A percentile compares a stretch with the other conserved stretches of the same genome.
Conservation (phyloP, 2,888 invertebrate genomes). For the Stenchaetothrips biformis region DNA sequence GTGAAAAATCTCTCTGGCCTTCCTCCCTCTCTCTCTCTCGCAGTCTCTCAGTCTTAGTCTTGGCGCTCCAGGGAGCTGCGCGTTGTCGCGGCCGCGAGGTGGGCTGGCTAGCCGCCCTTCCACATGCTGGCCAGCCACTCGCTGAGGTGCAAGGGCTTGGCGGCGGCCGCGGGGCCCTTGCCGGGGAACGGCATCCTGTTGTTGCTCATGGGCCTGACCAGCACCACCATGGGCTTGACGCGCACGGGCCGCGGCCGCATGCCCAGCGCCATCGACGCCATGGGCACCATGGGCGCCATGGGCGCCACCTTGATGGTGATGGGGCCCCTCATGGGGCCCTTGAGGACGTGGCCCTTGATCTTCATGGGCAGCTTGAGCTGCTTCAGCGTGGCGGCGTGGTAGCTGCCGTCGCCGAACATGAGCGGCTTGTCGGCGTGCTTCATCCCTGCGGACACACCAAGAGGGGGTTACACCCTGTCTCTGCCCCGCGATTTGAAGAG, state of each 20-base stretch:
- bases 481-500: background rate
- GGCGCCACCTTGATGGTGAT: background rate
- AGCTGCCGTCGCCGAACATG: conserved; percentile 20
- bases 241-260: background rate
- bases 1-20: no score
- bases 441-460: background rate
- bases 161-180: background rate
- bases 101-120: background rate
- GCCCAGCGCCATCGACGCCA: background rate
- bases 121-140: conserved; percentile 10
- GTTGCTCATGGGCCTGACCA: conserved; percentile 11
- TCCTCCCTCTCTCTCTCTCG: no score
- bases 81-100: background rate
- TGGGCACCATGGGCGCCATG: background rate
- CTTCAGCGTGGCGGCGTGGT: conserved; percentile 2
- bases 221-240: conserved; percentile 2
- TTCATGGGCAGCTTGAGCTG: background rate
- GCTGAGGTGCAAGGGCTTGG: background rate
- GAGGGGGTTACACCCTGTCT: background rate
- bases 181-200: background rate
- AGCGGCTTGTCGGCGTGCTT: conserved; percentile 2
- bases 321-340: background rate
- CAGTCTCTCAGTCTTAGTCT: no score
- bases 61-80: background rate
- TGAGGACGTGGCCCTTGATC: background rate